Evolutionary conservation across 1,140 invertebrate genomes (phyloP).

Genomic region (Ganaspis sp.): DNA sequence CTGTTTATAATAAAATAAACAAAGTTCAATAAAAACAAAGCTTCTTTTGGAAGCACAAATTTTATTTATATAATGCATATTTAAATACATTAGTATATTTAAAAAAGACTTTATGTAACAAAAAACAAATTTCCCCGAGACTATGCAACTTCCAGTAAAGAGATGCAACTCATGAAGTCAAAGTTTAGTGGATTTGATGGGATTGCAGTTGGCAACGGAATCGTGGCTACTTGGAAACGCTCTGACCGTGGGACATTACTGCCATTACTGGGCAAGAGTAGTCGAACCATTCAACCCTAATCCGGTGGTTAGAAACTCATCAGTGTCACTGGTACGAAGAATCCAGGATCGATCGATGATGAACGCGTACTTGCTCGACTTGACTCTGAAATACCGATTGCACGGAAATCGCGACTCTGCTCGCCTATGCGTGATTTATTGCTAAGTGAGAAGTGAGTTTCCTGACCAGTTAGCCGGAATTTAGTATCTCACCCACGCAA

Average conservation of each 20-base stretch:
- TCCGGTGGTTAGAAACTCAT: slow-evolving; percentile 24
- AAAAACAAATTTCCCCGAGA: not conserved
- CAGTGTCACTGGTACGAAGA: slow-evolving; percentile 4
- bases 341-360: slow-evolving; percentile 20
- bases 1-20: too few relatives aligned
- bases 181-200: not conserved
- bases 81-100: too few relatives aligned
- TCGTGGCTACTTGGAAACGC: not conserved
- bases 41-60: too few relatives aligned
- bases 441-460: slow-evolving; percentile 26
- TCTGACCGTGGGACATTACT: slow-evolving; percentile 21
- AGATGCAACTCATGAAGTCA: not conserved
- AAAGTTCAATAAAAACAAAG: too few relatives aligned
- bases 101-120: too few relatives aligned
- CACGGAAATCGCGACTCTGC: slow-evolving; percentile 14
- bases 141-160: not conserved
- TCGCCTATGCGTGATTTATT: slow-evolving; percentile 30
- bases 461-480: slow-evolving; percentile 28
- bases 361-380: slow-evolving; percentile 19
- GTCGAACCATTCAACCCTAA: slow-evolving; percentile 28
- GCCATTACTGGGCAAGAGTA: slow-evolving; percentile 11
- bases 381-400: slow-evolving; percentile 9
- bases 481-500: slow-evolving; percentile 16
- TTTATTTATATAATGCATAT: too few relatives aligned
- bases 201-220: not conserved